Conservation (phyloP, 2,797 vertebrate species). For the Peromyscus eremicus region DNA sequence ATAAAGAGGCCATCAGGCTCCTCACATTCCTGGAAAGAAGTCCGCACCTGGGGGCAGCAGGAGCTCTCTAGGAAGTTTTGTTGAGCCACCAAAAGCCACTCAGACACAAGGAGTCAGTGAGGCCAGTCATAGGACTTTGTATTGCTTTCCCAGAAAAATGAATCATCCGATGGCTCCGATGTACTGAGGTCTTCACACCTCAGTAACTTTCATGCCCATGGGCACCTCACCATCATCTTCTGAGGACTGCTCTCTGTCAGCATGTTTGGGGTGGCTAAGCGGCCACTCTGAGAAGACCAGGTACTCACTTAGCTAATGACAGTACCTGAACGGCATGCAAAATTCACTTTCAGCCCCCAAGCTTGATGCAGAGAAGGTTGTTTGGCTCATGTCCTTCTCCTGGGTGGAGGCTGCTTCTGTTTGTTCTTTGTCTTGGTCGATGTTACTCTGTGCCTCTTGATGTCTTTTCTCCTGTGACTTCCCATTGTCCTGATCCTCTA, state of each 20-base stretch:
- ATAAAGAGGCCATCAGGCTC: not conserved
- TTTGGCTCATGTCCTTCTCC: not conserved
- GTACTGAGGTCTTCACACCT: not conserved
- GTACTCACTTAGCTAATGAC: not conserved
- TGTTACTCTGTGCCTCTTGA: not conserved
- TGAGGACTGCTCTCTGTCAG: not conserved
- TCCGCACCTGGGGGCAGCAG: not conserved
- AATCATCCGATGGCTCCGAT: not conserved
- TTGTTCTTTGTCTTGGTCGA: not conserved
- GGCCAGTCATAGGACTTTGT: not conserved
- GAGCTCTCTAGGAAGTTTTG: slow-evolving; percentile 27
- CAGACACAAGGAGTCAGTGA: not conserved
- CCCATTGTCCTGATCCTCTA: not conserved
- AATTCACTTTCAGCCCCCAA: not conserved
- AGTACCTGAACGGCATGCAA: not conserved
- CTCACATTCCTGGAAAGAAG: fast-evolving
- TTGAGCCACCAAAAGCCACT: not conserved
- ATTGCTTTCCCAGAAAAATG: not conserved
- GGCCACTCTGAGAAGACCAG: not conserved
- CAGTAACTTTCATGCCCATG: not conserved
- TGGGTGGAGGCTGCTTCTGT: not conserved
- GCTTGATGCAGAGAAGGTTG: not conserved
- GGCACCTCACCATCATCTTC: not conserved
- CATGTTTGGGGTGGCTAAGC: not conserved
- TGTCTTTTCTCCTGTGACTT: not conserved